These are phyloP conservation scores for Fragum fragum DNA, from an alignment of 2,888 invertebrate species.

Conservation along the genomic window DNA sequence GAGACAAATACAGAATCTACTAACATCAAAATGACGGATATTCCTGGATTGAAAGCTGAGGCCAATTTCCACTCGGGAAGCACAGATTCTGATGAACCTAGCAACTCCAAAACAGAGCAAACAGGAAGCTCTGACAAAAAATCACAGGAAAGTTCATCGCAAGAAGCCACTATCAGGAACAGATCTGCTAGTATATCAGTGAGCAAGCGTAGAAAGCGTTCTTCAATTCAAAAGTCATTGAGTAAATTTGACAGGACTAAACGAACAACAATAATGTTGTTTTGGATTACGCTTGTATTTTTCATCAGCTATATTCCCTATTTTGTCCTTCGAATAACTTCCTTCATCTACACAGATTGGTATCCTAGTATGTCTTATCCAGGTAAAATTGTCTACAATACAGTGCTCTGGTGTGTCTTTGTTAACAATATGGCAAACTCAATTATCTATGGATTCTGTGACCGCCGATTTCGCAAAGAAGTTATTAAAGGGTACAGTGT, in stretches of 20 bases:
- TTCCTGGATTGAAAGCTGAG: conserved; percentile 20
- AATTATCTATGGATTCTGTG: conserved; percentile 67
- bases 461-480: conserved; percentile 51
- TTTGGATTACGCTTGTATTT: conserved; percentile 61
- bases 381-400: conserved; percentile 54
- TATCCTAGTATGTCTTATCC: conserved; percentile 45
- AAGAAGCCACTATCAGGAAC: conserved; percentile 13
- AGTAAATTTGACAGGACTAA: conserved; percentile 58
- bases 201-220: neutral
- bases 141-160: neutral
- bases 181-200: conserved; percentile 15
- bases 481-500: conserved; percentile 44
- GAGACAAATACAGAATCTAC: conserved; percentile 48
- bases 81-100: conserved; percentile 34
- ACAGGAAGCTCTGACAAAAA: conserved; percentile 3
- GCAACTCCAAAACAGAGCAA: neutral
- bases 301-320: conserved; percentile 64
- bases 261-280: conserved; percentile 62
- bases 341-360: conserved; percentile 48
- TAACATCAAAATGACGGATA: conserved; percentile 41
- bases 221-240: conserved; percentile 31
- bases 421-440: conserved; percentile 67
- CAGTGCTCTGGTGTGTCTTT: conserved; percentile 65
- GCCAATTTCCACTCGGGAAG: conserved; percentile 58
- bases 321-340: conserved; percentile 47